A percentile compares a stretch with the other conserved stretches of the same genome.
Conservation (phyloP, 2,888 invertebrate species). For the Rhamphomyia laevipes region DNA sequence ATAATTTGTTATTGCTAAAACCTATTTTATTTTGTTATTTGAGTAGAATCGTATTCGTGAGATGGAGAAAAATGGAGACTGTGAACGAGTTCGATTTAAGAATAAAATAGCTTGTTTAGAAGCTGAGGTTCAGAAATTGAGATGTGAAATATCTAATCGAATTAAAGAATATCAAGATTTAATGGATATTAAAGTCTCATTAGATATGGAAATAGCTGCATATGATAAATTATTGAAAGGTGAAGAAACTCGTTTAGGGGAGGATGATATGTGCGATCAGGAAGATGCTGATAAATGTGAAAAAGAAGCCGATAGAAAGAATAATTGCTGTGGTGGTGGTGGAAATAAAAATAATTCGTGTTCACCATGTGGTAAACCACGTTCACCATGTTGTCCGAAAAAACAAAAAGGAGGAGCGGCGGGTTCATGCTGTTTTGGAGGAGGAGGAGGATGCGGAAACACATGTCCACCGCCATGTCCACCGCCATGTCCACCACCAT, state of each 20-base stretch:
- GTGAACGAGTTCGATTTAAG: conserved; percentile 66
- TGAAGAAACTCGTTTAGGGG: conserved; percentile 49
- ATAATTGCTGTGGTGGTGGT: no score
- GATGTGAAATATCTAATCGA: conserved; percentile 78
- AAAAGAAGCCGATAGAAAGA: conserved; percentile 7
- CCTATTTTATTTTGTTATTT: conserved; percentile 13
- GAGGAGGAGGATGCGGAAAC: no score
- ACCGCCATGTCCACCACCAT: no score
- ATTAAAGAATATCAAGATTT: conserved; percentile 91
- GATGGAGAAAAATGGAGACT: conserved; percentile 68
- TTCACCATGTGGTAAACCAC: conserved; percentile 14
- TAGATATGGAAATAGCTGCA: conserved; percentile 82
- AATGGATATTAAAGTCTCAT: conserved; percentile 90
- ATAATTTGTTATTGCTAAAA: neutral
- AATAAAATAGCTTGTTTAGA: conserved; percentile 65
- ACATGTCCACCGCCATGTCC: no score
- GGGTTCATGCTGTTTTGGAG: no score
- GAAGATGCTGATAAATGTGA: conserved; percentile 8
- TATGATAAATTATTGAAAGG: conserved; percentile 80
- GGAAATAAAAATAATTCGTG: no score
- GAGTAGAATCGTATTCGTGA: conserved; percentile 59
- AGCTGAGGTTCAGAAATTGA: conserved; percentile 61
- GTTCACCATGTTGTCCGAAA: conserved; percentile 10
- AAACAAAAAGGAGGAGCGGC: no score
- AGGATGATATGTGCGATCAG: conserved; percentile 8